Base-by-base conservation (phyloP, 2,797 vertebrate species). In the Danionella dracula region DNA sequence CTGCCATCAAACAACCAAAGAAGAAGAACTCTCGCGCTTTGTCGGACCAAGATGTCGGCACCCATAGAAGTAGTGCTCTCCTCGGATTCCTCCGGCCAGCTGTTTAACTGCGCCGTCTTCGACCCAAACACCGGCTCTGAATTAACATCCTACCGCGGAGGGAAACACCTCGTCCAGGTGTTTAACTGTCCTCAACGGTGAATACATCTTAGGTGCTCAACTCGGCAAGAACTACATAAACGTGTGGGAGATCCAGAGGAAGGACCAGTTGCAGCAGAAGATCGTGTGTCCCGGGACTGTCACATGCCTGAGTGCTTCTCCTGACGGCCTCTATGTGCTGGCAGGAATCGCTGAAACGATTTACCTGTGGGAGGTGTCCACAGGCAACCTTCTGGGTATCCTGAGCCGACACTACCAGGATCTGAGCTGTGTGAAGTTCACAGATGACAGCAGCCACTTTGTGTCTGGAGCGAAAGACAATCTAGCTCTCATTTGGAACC, bases 201-300 rank as follows among this genome's bases (percentile, higher is more conserved):
- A 93, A 64, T 92, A 90, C 80, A 84, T 98, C 51, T 82, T 98
- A 63, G 93, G 91, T 32, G 93, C 91, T 1, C 94, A 95, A 83
- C 87, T 93, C 16, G 93, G 92, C 29, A 97, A 96, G 82, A 94
- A 94, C 86, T 93, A 92, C 85, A 93, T 98, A 82, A 93, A 92
- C 76, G 92, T 93, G 70, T 97, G 96, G 96, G 95, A 98, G 80
- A 86, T 97, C 13, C 95, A 98, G 78, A 90, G 93, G 68, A 97
- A 96, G 96, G 96, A 99, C 66, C 96, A 97, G 82, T 89, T 98
- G 37, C 96, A 98, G 80, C 96, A 98, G 87, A 99, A 98, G 82
- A 93, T 99, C 8, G 85, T 96, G 19, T 98, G 96, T 73, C 94
- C 96, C 0, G 96, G 94, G 53, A 88, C 91, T 0, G 91, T 99